Evolutionary conservation across 2,888 invertebrate species (phyloP).

Genomic region (Crocallis elinguaria): DNA sequence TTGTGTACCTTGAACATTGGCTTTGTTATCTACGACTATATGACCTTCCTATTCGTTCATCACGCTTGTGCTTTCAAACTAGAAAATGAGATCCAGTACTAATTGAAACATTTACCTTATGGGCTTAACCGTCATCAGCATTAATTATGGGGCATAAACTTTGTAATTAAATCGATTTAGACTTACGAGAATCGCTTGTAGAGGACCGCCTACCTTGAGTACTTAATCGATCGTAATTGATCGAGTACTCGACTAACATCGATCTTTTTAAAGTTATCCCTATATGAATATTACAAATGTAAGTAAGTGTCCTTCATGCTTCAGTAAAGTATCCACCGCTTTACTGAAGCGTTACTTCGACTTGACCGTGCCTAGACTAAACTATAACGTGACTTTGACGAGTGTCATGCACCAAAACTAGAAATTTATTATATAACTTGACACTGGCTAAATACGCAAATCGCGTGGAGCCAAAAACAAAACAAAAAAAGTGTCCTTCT

Average conservation of each 20-base stretch:
- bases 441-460: no score
- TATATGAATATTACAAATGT: no score
- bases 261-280: not conserved
- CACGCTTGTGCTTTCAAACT: not conserved
- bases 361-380: no score
- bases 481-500: no score
- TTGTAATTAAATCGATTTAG: conserved; percentile 14
- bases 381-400: no score
- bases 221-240: conserved; percentile 5
- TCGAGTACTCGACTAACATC: not conserved
- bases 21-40: conserved; percentile 1
- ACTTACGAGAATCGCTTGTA: conserved; percentile 16
- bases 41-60: not conserved
- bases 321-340: no score
- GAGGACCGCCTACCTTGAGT: conserved; percentile 1
- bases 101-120: not conserved
- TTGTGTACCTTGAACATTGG: conserved; percentile 22
- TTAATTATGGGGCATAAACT: conserved; percentile 1
- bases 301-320: no score
- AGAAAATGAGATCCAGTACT: not conserved
- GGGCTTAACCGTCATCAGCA: not conserved
- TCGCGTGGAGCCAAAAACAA: no score
- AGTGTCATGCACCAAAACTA: no score
- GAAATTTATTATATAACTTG: no score
- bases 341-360: no score